Conservation (phyloP, 2,888 invertebrate genomes). For the Zaprionus lineosus region DNA sequence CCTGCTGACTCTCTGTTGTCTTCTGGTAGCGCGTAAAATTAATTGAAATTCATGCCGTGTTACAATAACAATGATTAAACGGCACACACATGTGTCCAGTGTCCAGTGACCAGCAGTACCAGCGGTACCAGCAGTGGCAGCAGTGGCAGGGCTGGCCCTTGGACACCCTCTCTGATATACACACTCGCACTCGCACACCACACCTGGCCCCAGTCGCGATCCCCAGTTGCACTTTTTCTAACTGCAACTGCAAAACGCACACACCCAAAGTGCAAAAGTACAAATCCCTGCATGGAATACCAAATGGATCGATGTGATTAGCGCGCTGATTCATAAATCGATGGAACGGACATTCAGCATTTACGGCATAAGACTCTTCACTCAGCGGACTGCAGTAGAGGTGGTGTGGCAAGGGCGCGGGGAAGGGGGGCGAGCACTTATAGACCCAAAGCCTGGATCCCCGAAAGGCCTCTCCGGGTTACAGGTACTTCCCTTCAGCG, state of each 20-base stretch:
- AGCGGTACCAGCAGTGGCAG: slow-evolving; percentile 11
- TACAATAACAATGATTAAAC: slow-evolving; percentile 76
- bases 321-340: slow-evolving; percentile 68
- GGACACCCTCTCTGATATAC: slow-evolving; percentile 1
- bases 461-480: too few species aligned
- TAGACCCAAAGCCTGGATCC: too few species aligned
- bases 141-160: slow-evolving; percentile 58
- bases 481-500: slow-evolving; percentile 32
- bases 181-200: not conserved
- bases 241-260: slow-evolving; percentile 46
- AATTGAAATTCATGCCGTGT: slow-evolving; percentile 76
- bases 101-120: slow-evolving; percentile 4
- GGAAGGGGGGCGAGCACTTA: too few species aligned
- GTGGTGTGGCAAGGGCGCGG: too few species aligned
- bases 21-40: slow-evolving; percentile 74
- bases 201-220: slow-evolving; percentile 32
- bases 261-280: slow-evolving; percentile 83
- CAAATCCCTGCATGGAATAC: slow-evolving; percentile 82
- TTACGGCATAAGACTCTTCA: slow-evolving; percentile 3
- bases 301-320: slow-evolving; percentile 67
- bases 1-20: slow-evolving; percentile 18
- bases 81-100: slow-evolving; percentile 59
- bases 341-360: slow-evolving; percentile 30
- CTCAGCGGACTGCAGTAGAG: too few species aligned
- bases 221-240: slow-evolving; percentile 49